A percentile compares a stretch with the other conserved stretches of the same genome.
phyloP scores from a whole-genome alignment of 2,888 invertebrate genomes.

The Cataglyphis livida region DNA sequence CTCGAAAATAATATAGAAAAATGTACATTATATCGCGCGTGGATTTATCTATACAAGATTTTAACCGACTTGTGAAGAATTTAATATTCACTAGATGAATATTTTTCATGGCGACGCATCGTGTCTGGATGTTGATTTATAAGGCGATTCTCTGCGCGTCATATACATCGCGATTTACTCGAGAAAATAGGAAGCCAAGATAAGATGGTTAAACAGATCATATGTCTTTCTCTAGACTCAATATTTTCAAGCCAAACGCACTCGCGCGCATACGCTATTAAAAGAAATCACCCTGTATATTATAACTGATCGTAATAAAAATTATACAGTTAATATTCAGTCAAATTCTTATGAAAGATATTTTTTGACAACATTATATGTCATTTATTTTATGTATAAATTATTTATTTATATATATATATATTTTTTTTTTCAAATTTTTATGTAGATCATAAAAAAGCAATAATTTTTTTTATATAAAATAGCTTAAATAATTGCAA shows the following conservation, averaged over 20 bases:
- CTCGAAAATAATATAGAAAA: neutral
- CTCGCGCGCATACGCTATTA: neutral
- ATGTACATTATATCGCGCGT: neutral
- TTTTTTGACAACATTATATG: too few relatives aligned
- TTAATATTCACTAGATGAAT: neutral
- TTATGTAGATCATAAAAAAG: neutral
- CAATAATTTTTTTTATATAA: neutral
- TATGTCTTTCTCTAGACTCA: neutral
- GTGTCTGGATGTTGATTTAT: neutral
- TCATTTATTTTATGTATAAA: too few relatives aligned
- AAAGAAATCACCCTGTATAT: neutral
- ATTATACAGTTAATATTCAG: neutral
- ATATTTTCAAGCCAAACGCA: neutral
- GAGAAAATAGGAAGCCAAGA: neutral
- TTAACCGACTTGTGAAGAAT: neutral
- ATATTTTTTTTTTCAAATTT: too few relatives aligned
- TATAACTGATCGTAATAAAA: neutral
- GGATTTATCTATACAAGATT: neutral
- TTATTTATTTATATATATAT: too few relatives aligned
- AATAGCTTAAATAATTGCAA: neutral
- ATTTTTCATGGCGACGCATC: neutral
- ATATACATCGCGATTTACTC: neutral
- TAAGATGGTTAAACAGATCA: neutral
- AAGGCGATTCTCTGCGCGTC: neutral
- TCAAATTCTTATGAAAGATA: too few relatives aligned